Conservation (phyloP, 1,140 invertebrate species). For the Aphelinus atriplicis region DNA sequence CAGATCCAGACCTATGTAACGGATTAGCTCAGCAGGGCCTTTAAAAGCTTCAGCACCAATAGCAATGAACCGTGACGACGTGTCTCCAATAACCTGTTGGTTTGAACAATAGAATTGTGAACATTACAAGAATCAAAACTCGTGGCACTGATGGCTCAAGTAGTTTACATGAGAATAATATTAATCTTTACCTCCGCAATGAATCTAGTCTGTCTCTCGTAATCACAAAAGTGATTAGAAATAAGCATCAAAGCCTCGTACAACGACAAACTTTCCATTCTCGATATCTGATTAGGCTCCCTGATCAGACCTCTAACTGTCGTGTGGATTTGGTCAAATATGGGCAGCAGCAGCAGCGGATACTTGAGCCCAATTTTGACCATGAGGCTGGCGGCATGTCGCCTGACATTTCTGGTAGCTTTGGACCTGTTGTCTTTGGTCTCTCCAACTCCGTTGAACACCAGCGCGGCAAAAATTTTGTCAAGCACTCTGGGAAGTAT, state of each 20-base stretch:
- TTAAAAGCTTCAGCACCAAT: conserved; percentile 70
- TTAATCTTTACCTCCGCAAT: conserved; percentile 75
- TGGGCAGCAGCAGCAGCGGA: conserved; percentile 82
- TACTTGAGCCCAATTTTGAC: conserved; percentile 90
- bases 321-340: conserved; percentile 86
- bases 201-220: conserved; percentile 83
- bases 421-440: conserved; percentile 70
- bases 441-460: conserved; percentile 75
- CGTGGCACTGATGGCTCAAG: neutral
- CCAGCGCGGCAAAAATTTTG: conserved; percentile 85
- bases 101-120: neutral
- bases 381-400: conserved; percentile 88
- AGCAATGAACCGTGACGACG: conserved; percentile 71
- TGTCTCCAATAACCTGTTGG: conserved; percentile 70
- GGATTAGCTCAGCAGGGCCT: conserved; percentile 76
- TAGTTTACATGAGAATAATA: neutral
- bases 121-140: neutral
- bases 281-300: conserved; percentile 75
- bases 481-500: conserved; percentile 82
- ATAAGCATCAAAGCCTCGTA: conserved; percentile 81
- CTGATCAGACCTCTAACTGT: conserved; percentile 64
- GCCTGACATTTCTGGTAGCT: conserved; percentile 83
- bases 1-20: conserved; percentile 80
- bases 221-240: conserved; percentile 91
- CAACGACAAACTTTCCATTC: conserved; percentile 84